These are phyloP conservation scores for Polypterus bichir DNA, from an alignment of 2,113 vertebrate genomes.

Conservation along the genomic window DNA sequence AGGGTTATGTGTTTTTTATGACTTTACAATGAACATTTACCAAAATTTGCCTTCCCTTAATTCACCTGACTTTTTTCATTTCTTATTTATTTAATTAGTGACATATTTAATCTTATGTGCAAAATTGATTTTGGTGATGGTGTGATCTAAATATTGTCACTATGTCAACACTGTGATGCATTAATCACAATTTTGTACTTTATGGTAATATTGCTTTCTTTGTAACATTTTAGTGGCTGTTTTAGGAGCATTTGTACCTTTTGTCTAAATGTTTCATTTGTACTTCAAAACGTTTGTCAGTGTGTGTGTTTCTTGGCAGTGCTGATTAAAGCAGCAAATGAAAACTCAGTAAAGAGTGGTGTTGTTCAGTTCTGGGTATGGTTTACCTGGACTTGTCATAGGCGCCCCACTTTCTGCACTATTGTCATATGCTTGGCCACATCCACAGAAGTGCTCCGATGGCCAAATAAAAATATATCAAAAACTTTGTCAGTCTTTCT, in stretches of 20 bases:
- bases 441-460: too few species aligned
- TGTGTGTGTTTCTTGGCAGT: constrained; percentile 22
- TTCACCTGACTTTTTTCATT: constrained; percentile 13
- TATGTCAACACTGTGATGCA: constrained; percentile 31
- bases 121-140: constrained; percentile 14
- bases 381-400: too few species aligned
- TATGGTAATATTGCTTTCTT: constrained; percentile 17
- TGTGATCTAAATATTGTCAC: constrained; percentile 11
- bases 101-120: constrained; percentile 14
- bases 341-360: not conserved
- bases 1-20: constrained; percentile 7
- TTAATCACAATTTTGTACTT: constrained; percentile 23
- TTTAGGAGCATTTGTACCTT: constrained; percentile 17
- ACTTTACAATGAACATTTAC: constrained; percentile 17
- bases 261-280: constrained; percentile 22
- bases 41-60: constrained; percentile 19
- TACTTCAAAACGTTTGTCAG: constrained; percentile 15
- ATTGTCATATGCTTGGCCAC: too few species aligned
- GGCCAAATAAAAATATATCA: too few species aligned
- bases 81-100: constrained; percentile 10
- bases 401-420: too few species aligned
- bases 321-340: constrained; percentile 26
- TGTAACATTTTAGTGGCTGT: constrained; percentile 20
- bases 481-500: too few species aligned
- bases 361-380: too few species aligned